Base-by-base conservation (phyloP, 2,113 vertebrate species). In the Centropus unirufus region DNA sequence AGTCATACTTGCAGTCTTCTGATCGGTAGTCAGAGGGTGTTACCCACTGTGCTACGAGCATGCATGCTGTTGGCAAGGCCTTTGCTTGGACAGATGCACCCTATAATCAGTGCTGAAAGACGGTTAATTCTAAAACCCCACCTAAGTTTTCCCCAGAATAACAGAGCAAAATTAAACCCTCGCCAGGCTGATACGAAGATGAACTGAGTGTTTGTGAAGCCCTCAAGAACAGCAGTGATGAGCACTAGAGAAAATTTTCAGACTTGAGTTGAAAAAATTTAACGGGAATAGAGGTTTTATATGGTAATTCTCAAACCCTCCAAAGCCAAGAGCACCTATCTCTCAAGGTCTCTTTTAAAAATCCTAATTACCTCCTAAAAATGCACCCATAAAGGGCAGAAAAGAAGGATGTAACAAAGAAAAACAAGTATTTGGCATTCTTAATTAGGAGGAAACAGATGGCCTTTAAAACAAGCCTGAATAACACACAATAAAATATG, bases 51-150 rank as follows among this genome's bases (percentile, higher is more conserved):
- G 42, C 51, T 79, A 44, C 32, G 26, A 79, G 66, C 62, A 76
- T 24, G 40, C 67, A 76, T 24, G 40, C 67, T 90, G 26, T 62
- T 90, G 79, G 79, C 79, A 90, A 83, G 27, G 46, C 62, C 64
- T 86, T 86, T 70, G 51, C 39, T 77, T 62, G 79, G 44, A 82
- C 39, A 64, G 85, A 87, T 68, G 66, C 13, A 86, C 36, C 58
- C 51, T 83, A 23, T 80, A 83, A 94, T 94, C 55, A 67, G 69
- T 86, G 46, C 8, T 93, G 90, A 93, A 80, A 47, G 59, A 83
- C 2, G 0, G 15, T 58, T 86, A 90, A 93, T 90, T 93, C 72
- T 86, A 86, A 94, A 94, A 47, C 46, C 27, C 44, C 76, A 62
- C 85, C 79, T 88, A 94, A 90, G 34, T 70, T 90, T 67, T 66